Evolutionary conservation across 35 echinoderm and acorn worm species (phyloP), one percentile per base, ranked within the genome.

Genomic region (Apostichopus californicus): DNA sequence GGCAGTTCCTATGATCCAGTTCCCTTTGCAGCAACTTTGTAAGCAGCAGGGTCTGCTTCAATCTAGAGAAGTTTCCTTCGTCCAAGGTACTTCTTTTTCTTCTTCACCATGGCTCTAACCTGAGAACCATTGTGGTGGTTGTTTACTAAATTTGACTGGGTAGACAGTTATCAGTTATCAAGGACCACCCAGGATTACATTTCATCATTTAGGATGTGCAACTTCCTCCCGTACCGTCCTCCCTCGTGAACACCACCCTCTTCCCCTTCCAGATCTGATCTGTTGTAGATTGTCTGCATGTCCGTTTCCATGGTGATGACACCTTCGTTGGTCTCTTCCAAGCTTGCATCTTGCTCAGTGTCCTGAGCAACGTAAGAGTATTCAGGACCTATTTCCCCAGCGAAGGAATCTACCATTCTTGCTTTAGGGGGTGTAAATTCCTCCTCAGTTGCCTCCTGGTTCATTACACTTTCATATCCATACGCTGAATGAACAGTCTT

Each of bases 151-250:
- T 61, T 0, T 9, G 58, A 12, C 58, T 61, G 7, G 57, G 58
- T 61, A 61, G 12, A 61, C 58, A 61, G 58, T 12, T 61, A 3
- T 60, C 4, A 60, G 58, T 12, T 9, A 8, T 61, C 7, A 61
- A 61, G 14, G n/a, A 18, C 71, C 71, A 75, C 12, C 71, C 20
- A 22, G 71, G 71, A 20, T 83, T 90, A 90, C 88, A 90, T 90
- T 78, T 90, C 88, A 78, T 90, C 88, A 78, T 90, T 90, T 23
- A 90, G 8, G 9, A 90, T 90, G 73, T 90, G 88, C 71, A 90
- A 57, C 70, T 90, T 90, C 9, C 88, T n/a, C 12, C 88, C 88
- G 20, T 58, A 90, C 88, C 88, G 55, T 10, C 88, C 88, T 7
- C 88, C 88, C 72, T 90, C 88, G 13, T 90, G 88, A 17, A 78